A percentile compares a stretch with the other conserved stretches of the same genome.
These are phyloP conservation scores for Epinephelus malabaricus DNA, from an alignment of 2,797 vertebrate genomes.

Conservation along the genomic window DNA sequence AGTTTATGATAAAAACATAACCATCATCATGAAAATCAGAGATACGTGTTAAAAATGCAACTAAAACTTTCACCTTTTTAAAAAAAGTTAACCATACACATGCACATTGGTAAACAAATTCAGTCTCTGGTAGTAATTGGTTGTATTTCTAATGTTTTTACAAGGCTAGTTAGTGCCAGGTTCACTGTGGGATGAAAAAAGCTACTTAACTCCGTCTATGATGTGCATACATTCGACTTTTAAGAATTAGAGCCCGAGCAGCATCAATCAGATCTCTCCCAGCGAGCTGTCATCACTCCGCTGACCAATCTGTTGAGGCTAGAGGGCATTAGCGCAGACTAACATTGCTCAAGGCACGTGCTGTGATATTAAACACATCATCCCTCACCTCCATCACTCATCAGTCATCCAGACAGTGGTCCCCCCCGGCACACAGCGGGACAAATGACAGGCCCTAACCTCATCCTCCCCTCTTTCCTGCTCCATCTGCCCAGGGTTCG, in stretches of 20 bases:
- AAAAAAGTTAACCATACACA: conserved; percentile 35
- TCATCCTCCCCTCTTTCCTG: conserved; percentile 69
- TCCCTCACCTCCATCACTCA: conserved; percentile 81
- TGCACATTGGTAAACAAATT: conserved; percentile 42
- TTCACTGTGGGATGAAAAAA: conserved; percentile 61
- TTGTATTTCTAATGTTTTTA: conserved; percentile 65
- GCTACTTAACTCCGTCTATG: conserved; percentile 62
- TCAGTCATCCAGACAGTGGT: conserved; percentile 80
- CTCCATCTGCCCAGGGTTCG: conserved; percentile 85
- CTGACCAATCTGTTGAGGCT: conserved; percentile 83
- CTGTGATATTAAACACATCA: conserved; percentile 86
- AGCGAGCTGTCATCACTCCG: conserved; percentile 79
- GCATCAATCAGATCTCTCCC: conserved; percentile 79
- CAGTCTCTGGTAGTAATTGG: conserved; percentile 66
- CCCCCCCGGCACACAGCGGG: conserved; percentile 55
- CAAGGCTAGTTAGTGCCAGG: conserved; percentile 57
- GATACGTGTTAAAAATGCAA: conserved; percentile 23
- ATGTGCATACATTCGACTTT: conserved; percentile 68
- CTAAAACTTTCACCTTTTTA: conserved; percentile 24
- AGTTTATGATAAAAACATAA: conserved; percentile 33
- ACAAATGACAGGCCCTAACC: conserved; percentile 78
- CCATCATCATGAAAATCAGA: conserved; percentile 39
- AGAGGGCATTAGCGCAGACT: conserved; percentile 79
- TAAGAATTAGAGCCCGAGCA: conserved; percentile 61
- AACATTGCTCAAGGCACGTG: conserved; percentile 81